Evolutionary conservation across 2,888 invertebrate species (phyloP).

Genomic region (Chironomus riparius): DNA sequence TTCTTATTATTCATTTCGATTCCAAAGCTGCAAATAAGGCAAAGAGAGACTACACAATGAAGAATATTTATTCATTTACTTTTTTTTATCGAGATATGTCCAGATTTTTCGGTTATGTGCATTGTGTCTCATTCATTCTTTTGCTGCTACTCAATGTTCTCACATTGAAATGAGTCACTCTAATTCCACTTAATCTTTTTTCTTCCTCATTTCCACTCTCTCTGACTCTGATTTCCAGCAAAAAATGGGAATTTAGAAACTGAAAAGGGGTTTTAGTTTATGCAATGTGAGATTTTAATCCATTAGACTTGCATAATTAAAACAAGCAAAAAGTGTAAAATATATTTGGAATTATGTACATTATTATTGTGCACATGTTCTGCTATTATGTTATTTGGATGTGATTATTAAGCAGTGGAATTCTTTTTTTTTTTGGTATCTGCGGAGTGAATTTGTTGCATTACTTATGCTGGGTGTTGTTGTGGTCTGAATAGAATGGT

Average conservation of each 20-base stretch:
- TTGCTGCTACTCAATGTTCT: not conserved
- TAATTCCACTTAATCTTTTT: conserved; percentile 23
- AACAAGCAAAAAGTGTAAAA: not conserved
- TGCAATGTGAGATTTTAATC: conserved; percentile 20
- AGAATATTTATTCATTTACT: not conserved
- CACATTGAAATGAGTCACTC: conserved; percentile 3
- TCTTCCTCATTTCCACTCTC: not conserved
- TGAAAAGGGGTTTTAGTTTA: not conserved
- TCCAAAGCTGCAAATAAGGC: not conserved
- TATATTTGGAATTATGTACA: not conserved
- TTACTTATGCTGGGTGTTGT: no score
- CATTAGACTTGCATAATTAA: conserved; percentile 23
- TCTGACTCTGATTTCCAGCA: not conserved
- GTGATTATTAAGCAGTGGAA: no score
- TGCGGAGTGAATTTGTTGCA: no score
- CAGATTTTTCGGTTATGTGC: not conserved
- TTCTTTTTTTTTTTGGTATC: no score
- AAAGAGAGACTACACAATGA: not conserved
- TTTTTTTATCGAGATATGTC: conserved; percentile 12
- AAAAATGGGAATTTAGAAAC: not conserved
- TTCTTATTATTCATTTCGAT: not conserved
- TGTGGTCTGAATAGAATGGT: no score
- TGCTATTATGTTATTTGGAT: no score
- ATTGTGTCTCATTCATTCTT: not conserved
- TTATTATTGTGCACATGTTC: not conserved